phyloP scores from a whole-genome alignment of 2,113 vertebrate genomes.

The Mellivora capensis region DNA sequence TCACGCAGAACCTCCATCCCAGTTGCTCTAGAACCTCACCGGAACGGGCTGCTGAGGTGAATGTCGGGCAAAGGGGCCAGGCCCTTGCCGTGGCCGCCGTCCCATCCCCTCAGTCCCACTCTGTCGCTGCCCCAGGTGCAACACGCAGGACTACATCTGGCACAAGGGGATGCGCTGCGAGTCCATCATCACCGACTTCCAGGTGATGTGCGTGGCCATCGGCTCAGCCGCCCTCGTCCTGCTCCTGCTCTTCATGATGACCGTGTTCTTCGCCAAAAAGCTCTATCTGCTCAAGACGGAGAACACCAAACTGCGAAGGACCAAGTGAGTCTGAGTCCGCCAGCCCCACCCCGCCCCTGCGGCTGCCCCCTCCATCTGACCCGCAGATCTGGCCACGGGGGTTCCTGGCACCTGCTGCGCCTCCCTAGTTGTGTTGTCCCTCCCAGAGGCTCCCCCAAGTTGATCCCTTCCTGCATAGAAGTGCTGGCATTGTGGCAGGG shows the following conservation, averaged over 20 bases:
- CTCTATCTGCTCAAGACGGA: slow-evolving; percentile 97
- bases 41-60: background rate
- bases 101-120: fast-evolving
- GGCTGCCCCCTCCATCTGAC: background rate
- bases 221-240: slow-evolving; percentile 92
- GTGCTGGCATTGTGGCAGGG: background rate
- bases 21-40: background rate
- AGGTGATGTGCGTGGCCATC: slow-evolving; percentile 96
- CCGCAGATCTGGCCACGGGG: background rate
- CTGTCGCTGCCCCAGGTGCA: slow-evolving; percentile 85
- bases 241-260: slow-evolving; percentile 98
- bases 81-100: background rate
- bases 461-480: background rate
- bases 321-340: slow-evolving; percentile 87
- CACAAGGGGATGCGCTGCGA: slow-evolving; percentile 96
- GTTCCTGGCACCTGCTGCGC: background rate
- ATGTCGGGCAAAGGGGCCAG: background rate
- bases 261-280: slow-evolving; percentile 99
- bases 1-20: fast-evolving
- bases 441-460: background rate
- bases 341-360: background rate
- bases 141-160: slow-evolving; percentile 99
- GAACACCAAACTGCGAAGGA: slow-evolving; percentile 95
- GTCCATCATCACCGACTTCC: slow-evolving; percentile 97
- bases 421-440: background rate